Base-by-base conservation (phyloP, 2,797 vertebrate genomes). In the Microctenopoma lineatum region DNA sequence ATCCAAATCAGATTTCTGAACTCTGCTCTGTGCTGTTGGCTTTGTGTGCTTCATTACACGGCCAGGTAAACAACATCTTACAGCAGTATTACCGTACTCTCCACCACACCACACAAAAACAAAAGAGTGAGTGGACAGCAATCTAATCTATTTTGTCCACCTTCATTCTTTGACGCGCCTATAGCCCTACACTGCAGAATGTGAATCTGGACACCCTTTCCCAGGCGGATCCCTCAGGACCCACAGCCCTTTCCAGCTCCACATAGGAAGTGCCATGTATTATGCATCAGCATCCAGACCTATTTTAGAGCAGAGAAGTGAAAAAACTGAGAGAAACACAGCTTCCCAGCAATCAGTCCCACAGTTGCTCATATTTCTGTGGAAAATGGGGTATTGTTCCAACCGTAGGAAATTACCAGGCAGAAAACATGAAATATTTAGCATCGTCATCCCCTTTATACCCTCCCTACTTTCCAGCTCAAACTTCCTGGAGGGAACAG, bases 381-480 rank as follows among this genome's bases (percentile, higher is more conserved):
- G 68, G 74, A 81, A 90, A 91, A 90, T 52, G 67, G 87, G 87
- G 88, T 86, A 86, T 89, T 61, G 26, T 87, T 84, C 75, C 70
- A 5, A 82, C 81, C 46, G 27, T 82, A 84, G 57, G 29, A 85
- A 90, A 90, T 87, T 80, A 87, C 89, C 83, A 81, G 81, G 88
- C 87, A 86, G 81, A 76, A 88, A 81, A 83, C 86, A 92, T 92
- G 70, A 91, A 91, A 91, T 90, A 92, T 91, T 91, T 89, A 91
- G 65, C 84, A 75, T 59, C 61, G 84, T 88, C 84, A 84, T 84
- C 67, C 75, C 73, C 54, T 69, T 70, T 72, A 55, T 62, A 53
- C 39, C 27, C 56, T 18, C 76, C 70, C 51, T 47, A 32, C 75
- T 74, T 81, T 63, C 56, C 51, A 42, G 51, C 70, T 83, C 70